Conservation (phyloP, 2,888 invertebrate genomes). For the Tanaodytes sp. region DNA sequence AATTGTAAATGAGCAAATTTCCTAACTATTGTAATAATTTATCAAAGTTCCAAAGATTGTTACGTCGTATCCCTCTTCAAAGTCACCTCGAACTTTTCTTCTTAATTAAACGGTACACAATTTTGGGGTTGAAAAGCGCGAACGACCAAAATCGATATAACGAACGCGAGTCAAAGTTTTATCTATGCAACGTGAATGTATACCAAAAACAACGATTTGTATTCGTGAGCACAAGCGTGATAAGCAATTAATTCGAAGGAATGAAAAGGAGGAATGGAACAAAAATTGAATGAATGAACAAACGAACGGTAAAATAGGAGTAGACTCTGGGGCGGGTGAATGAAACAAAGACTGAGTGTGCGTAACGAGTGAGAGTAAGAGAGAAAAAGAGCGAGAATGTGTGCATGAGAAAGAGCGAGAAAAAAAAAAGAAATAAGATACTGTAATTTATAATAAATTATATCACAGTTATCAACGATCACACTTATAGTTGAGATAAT, state of each 20-base stretch:
- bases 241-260: too few species aligned
- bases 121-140: too few species aligned
- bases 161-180: constrained; percentile 10
- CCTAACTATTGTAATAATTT: constrained; percentile 23
- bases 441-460: constrained; percentile 42
- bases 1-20: constrained; percentile 34
- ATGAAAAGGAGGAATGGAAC: too few species aligned
- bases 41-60: too few species aligned
- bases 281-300: too few species aligned
- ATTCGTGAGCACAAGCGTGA: constrained; percentile 33
- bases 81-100: constrained; percentile 36
- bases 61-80: constrained; percentile 40
- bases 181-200: constrained; percentile 40
- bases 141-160: too few species aligned
- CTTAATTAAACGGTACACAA: constrained; percentile 34
- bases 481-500: constrained; percentile 47
- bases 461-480: constrained; percentile 46
- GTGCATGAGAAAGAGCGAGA: background rate
- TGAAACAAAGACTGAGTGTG: too few species aligned
- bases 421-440: constrained; percentile 14
- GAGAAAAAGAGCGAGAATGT: background rate
- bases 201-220: constrained; percentile 47
- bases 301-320: too few species aligned
- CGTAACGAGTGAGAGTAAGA: background rate
- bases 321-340: too few species aligned